Base-by-base conservation (phyloP, 64 coral and sea anemone species). In the Catalaphyllia jardinei region DNA sequence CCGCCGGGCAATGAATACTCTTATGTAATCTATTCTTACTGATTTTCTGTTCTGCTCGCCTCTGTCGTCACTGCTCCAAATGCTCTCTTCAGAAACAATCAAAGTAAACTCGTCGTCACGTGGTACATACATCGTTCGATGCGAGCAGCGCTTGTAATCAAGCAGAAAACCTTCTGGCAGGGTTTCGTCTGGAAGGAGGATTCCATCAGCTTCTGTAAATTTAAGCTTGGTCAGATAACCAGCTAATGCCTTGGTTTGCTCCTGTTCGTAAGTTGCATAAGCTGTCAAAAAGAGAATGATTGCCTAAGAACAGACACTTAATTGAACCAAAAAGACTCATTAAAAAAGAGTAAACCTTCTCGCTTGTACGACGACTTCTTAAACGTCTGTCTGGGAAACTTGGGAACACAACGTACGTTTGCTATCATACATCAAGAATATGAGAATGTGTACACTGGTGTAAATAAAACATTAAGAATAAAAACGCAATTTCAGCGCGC, bases 1-100 rank as follows among this genome's bases (percentile, higher is more conserved):
- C 33, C 3, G n/a, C 33, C 33, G 42, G 7, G 7, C 6, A 46
- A 46, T 5, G 42, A 46, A 46, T 46, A 46, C 42, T 46, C 42
- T n/a, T 67, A 65, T 65, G n/a, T 24, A 4, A 9, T 0, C 20
- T 20, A 3, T 35, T 35, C 65, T 69, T 28, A 69, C 65, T 69
- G 65, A 27, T 69, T 69, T n/a, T 29, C n/a, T 69, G 24, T 69
- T 69, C 65, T 69, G 65, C 22, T 69, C 65, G 7, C 65, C 65
- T 69, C 65, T 69, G 65, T n/a, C 65, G 65, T 69, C 65, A 69
- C 65, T 7, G 1, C 22, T 27, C 65, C 65, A 69, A 69, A 22
- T 69, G 65, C 65, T 24, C 25, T 69, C 65, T 69, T 69, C n/a
- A 69, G 65, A 69, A 69, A 69, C n/a, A 10, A 69, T 69, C 65